Conservation (phyloP, 2,113 vertebrate genomes). For the Sebastes schlegelii region DNA sequence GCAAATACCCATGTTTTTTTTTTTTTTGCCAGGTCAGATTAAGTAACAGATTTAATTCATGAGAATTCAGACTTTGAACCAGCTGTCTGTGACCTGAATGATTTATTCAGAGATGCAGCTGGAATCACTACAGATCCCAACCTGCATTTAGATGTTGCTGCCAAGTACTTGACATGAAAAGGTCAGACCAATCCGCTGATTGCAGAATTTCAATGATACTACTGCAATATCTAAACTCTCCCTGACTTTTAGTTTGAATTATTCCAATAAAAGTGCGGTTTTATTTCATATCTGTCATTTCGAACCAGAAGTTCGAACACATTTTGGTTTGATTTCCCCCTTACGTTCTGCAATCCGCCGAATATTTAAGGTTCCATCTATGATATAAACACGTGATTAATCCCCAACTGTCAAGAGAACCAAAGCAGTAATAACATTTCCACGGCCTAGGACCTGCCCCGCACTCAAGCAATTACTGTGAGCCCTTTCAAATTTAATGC, state of each 20-base stretch:
- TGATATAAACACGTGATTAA: conserved; percentile 50
- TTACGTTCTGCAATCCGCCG: neutral
- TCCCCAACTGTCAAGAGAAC: conserved; percentile 28
- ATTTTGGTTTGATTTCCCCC: neutral
- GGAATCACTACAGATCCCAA: neutral
- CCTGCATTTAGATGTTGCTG: conserved; percentile 6
- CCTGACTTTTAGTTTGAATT: neutral
- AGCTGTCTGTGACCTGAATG: neutral
- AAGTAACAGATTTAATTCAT: neutral
- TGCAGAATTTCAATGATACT: neutral
- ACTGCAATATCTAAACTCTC: neutral
- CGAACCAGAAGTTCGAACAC: neutral
- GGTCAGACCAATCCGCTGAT: neutral
- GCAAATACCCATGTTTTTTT: neutral
- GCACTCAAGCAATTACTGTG: conserved; percentile 44
- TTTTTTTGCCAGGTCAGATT: neutral
- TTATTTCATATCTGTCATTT: neutral
- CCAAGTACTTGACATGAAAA: conserved; percentile 7
- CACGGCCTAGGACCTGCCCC: conserved; percentile 31
- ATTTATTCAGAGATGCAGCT: neutral
- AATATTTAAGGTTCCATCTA: conserved; percentile 37
- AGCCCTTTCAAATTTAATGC: conserved; percentile 52
- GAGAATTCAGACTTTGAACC: conserved; percentile 1
- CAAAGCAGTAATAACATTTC: conserved; percentile 46
- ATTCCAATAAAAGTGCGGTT: neutral